phyloP scores from a whole-genome alignment of 2,888 invertebrate species.

The Ophioninae sp. region DNA sequence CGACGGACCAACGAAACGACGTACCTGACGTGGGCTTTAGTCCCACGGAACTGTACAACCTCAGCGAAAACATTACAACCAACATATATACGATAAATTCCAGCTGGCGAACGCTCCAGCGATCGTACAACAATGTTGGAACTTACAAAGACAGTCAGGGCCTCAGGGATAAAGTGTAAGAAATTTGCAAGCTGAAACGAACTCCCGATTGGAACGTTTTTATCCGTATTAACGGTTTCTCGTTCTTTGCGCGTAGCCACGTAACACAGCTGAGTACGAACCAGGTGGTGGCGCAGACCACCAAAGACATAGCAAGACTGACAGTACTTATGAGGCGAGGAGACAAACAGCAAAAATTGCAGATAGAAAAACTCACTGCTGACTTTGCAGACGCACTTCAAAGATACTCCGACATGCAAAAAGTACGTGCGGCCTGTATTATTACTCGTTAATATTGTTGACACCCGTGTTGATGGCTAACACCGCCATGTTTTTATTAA shows the following conservation, averaged over 20 bases:
- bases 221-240: constrained; percentile 57
- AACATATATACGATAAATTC: constrained; percentile 90
- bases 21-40: constrained; percentile 88
- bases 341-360: constrained; percentile 91
- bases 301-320: constrained; percentile 87
- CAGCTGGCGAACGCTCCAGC: constrained; percentile 88
- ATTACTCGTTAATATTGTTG: constrained; percentile 15
- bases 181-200: neutral
- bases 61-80: constrained; percentile 91
- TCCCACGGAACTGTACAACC: constrained; percentile 88
- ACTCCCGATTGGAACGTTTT: neutral
- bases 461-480: neutral
- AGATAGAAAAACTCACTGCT: constrained; percentile 91
- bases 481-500: neutral
- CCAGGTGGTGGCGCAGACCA: constrained; percentile 87
- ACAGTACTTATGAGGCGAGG: constrained; percentile 87
- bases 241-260: constrained; percentile 82
- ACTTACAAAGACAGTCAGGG: constrained; percentile 88
- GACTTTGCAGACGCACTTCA: constrained; percentile 91
- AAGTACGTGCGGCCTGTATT: constrained; percentile 82
- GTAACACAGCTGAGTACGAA: constrained; percentile 89
- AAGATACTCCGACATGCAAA: constrained; percentile 90
- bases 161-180: constrained; percentile 86
- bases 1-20: constrained; percentile 81
- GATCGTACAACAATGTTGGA: constrained; percentile 88